Conservation (phyloP, 1,140 invertebrate species). For the Dufourea novaeangliae region DNA sequence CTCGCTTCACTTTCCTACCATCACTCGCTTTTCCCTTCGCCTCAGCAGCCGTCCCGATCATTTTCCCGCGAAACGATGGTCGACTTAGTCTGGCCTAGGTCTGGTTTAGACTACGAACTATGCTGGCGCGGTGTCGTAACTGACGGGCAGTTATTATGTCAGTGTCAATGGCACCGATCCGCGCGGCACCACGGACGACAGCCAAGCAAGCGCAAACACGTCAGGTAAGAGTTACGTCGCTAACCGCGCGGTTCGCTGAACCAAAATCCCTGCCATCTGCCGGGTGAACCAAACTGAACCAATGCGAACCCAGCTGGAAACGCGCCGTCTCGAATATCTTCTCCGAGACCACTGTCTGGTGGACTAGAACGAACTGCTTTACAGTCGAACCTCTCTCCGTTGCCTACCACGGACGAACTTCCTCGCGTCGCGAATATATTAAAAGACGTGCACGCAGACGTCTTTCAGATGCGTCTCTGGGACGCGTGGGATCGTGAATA, state of each 20-base stretch:
- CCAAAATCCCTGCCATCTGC: conserved; percentile 53
- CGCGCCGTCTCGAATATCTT: conserved; percentile 54
- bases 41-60: conserved; percentile 9
- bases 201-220: conserved; percentile 11
- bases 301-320: conserved; percentile 58
- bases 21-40: conserved; percentile 16
- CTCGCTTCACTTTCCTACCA: conserved; percentile 50
- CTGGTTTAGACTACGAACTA: no score
- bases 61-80: conserved; percentile 33
- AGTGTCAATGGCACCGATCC: conserved; percentile 69
- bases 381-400: conserved; percentile 25
- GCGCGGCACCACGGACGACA: conserved; percentile 1
- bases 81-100: no score
- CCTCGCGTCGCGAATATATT: conserved; percentile 47
- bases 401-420: conserved; percentile 40
- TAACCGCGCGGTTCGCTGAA: conserved; percentile 64
- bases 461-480: conserved; percentile 13
- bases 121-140: conserved; percentile 30
- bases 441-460: conserved; percentile 31
- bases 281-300: conserved; percentile 33
- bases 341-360: no score
- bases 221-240: conserved; percentile 37
- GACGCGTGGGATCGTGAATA: conserved; percentile 24
- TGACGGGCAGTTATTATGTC: conserved; percentile 65
- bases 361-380: conserved; percentile 41